phyloP scores from a whole-genome alignment of 2,113 vertebrate species.

The Nibea coibor region DNA sequence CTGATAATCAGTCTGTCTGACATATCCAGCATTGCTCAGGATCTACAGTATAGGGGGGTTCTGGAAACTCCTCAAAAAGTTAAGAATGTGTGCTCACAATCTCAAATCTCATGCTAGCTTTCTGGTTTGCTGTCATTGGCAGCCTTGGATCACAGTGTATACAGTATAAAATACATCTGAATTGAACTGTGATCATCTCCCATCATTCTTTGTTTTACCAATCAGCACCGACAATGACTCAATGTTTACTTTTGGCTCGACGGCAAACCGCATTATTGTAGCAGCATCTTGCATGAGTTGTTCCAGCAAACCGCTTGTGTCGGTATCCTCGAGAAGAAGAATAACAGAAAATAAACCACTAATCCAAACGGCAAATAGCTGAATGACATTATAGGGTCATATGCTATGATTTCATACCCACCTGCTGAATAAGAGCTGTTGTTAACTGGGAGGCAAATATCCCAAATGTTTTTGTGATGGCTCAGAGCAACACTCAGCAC shows the following conservation, averaged over 20 bases:
- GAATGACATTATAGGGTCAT: slow-evolving; percentile 41
- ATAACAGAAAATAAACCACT: slow-evolving; percentile 34
- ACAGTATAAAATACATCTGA: neutral
- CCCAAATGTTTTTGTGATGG: slow-evolving; percentile 67
- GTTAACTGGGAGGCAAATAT: slow-evolving; percentile 55
- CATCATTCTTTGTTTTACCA: neutral
- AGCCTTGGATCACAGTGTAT: neutral
- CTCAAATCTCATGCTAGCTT: neutral
- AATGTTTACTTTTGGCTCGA: slow-evolving; percentile 19
- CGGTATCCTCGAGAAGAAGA: neutral
- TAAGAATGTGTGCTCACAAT: neutral
- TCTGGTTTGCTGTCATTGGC: neutral
- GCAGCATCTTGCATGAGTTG: neutral
- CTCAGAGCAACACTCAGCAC: slow-evolving; percentile 69
- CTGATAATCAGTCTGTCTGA: slow-evolving; percentile 9
- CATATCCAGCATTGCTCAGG: neutral
- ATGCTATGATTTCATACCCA: slow-evolving; percentile 54
- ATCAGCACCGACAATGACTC: slow-evolving; percentile 14
- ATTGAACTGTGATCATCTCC: slow-evolving; percentile 18
- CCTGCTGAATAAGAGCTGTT: slow-evolving; percentile 44
- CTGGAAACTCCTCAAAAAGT: neutral
- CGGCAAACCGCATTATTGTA: slow-evolving; percentile 20
- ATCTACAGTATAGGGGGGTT: neutral
- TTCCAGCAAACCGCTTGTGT: neutral
- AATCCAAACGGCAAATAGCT: slow-evolving; percentile 26